These are phyloP conservation scores for Podarcis muralis DNA, from an alignment of 2,113 vertebrate genomes.

Conservation along the genomic window DNA sequence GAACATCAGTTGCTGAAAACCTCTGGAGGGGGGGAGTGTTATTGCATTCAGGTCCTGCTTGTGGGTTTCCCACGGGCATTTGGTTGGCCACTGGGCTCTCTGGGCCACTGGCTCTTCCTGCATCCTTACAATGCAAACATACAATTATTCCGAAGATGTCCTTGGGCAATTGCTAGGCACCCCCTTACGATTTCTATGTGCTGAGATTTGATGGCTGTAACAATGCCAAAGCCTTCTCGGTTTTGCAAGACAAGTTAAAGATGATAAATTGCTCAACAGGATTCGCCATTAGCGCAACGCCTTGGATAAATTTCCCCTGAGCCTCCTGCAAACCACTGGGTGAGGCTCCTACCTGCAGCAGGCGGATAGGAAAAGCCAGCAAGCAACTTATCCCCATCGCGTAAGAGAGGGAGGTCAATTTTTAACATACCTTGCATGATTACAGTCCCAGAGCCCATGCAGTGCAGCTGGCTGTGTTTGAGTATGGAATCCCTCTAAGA, in stretches of 20 bases:
- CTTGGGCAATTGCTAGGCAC: not conserved
- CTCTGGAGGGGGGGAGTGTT: no score
- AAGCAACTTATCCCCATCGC: not conserved
- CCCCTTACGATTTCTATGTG: not conserved
- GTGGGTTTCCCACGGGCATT: no score
- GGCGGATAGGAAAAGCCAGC: not conserved
- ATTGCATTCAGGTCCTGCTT: no score
- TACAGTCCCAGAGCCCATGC: not conserved
- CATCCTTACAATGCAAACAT: not conserved
- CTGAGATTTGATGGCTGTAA: not conserved
- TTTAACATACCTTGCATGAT: not conserved
- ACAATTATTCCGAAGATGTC: not conserved
- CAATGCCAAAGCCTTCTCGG: not conserved
- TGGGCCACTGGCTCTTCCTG: no score
- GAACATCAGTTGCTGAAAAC: no score
- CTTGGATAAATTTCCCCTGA: not conserved
- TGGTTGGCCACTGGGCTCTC: no score
- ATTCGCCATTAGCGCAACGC: not conserved
- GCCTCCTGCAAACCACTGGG: not conserved
- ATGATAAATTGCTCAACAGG: not conserved
- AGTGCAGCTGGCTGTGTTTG: not conserved
- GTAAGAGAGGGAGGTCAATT: not conserved
- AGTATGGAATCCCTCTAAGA: no score
- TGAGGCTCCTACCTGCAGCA: not conserved
- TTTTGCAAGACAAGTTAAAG: not conserved